Conservation (phyloP, 1,140 invertebrate species). For the Tetranychus urticae region DNA sequence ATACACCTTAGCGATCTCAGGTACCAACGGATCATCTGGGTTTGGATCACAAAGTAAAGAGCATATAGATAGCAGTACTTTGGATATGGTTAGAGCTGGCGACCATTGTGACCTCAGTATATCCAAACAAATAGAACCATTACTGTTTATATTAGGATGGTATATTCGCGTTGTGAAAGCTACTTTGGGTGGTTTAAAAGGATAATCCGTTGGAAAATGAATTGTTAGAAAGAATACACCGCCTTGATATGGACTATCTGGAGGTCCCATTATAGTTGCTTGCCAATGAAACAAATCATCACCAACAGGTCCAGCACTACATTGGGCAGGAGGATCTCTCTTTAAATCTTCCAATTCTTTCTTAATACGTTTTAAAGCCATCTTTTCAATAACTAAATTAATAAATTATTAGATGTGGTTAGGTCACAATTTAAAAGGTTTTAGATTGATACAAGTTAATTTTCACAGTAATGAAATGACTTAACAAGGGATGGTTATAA, state of each 20-base stretch:
- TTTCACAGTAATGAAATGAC: too few relatives aligned
- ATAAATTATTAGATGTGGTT: too few relatives aligned
- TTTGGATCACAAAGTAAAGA: slow-evolving; percentile 85
- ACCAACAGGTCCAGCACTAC: slow-evolving; percentile 82
- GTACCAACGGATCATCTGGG: slow-evolving; percentile 42
- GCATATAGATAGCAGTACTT: slow-evolving; percentile 80
- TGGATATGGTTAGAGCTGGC: slow-evolving; percentile 76
- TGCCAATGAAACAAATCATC: slow-evolving; percentile 88
- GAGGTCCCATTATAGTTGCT: slow-evolving; percentile 77
- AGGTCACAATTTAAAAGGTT: too few relatives aligned
- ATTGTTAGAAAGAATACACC: slow-evolving; percentile 99
- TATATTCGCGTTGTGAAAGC: slow-evolving; percentile 88
- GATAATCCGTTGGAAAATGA: slow-evolving; percentile 96
- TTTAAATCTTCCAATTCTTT: slow-evolving; percentile 96
- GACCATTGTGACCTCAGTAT: slow-evolving; percentile 92
- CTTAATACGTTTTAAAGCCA: slow-evolving; percentile 89
- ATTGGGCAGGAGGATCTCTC: slow-evolving; percentile 94
- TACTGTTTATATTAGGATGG: slow-evolving; percentile 90
- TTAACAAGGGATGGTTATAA: too few relatives aligned
- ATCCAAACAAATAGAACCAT: slow-evolving; percentile 83
- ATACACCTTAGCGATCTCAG: slow-evolving; percentile 28
- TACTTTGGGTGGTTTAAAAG: slow-evolving; percentile 87
- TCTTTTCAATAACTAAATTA: slow-evolving; percentile 16
- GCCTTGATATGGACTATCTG: slow-evolving; percentile 86
- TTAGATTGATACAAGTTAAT: too few relatives aligned